Conservation (phyloP, 2,888 invertebrate genomes). For the Trichacis sp. region DNA sequence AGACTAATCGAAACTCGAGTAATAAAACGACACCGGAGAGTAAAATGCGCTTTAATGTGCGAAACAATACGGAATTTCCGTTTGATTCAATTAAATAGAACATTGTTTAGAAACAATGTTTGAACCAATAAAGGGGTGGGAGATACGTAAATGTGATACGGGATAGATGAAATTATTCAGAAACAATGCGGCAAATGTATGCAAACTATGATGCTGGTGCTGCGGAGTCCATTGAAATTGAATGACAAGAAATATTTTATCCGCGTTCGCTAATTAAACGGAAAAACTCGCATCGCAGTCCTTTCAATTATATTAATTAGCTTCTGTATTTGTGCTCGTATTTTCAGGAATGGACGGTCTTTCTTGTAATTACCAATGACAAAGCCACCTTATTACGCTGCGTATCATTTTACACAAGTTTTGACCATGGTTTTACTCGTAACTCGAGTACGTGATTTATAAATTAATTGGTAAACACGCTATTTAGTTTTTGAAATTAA, state of each 20-base stretch:
- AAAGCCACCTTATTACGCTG: background rate
- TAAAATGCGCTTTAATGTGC: background rate
- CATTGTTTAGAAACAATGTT: conserved; percentile 21
- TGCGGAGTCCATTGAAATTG: conserved; percentile 26
- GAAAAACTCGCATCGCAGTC: conserved; percentile 8
- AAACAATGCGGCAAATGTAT: conserved; percentile 39
- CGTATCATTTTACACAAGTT: background rate
- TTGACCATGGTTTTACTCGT: background rate
- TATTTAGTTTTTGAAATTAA: too few relatives aligned
- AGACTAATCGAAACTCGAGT: background rate
- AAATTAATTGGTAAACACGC: too few relatives aligned
- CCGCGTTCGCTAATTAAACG: conserved; percentile 17
- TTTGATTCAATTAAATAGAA: conserved; percentile 13
- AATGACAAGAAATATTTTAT: conserved; percentile 31
- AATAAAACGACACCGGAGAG: background rate
- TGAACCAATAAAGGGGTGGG: conserved; percentile 29
- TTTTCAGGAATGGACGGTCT: background rate
- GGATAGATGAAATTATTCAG: conserved; percentile 32
- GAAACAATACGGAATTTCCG: conserved; percentile 11
- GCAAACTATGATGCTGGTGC: conserved; percentile 28
- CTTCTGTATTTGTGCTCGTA: conserved; percentile 1
- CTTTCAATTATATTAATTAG: conserved; percentile 16
- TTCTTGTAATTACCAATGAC: background rate
- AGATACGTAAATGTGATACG: conserved; percentile 32
- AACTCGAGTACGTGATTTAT: background rate